Base-by-base conservation (phyloP, 2,113 vertebrate genomes). In the Pongo pygmaeus region DNA sequence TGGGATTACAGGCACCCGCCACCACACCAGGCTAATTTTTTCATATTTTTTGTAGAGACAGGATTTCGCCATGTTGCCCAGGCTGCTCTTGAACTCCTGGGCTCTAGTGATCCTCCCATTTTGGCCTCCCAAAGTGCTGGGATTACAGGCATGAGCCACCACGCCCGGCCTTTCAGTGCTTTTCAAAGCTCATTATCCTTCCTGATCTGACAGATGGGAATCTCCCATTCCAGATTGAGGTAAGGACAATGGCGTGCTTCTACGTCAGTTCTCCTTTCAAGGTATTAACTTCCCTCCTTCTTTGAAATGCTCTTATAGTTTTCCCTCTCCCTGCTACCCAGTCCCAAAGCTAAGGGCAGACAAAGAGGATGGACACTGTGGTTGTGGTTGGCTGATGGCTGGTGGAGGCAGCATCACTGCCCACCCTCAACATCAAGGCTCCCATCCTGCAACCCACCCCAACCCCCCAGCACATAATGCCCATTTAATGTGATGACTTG, bases 401-500 rank as follows among this genome's bases (percentile, higher is more conserved):
- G 1, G 32, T 14, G 52, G 30, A 55, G n/a, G 23, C n/a, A 55
- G 6, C 80, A 75, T 48, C 57, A 74, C 5, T 3, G 30, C 11
- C 27, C 52, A n/a, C 52, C 84, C 43, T 72, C 75, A 40, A 25
- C 0, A 2, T 27, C 70, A 35, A 83, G 67, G 40, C 27, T 57
- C 16, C 55, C 43, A 14, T 10, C 40, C 32, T 22, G 6, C 46
- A 67, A 7, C 35, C 11, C 9, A 5, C 17, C 0, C 0, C 61
- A 7, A 35, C 43, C 48, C 8, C 48, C 10, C 5, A 20, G 74
- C 25, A 78, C n/a, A 48, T 4, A 50, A 12, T 5, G 17, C 43
- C 52, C 59, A 57, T 32, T 25, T 12, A n/a, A 38, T 2, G 35
- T 6, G 46, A 20, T 20, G 25, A 50, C n/a, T 9, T 38, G 32